Evolutionary conservation across 2,888 invertebrate genomes (phyloP).

Genomic region (Amblyjoppa proteus): DNA sequence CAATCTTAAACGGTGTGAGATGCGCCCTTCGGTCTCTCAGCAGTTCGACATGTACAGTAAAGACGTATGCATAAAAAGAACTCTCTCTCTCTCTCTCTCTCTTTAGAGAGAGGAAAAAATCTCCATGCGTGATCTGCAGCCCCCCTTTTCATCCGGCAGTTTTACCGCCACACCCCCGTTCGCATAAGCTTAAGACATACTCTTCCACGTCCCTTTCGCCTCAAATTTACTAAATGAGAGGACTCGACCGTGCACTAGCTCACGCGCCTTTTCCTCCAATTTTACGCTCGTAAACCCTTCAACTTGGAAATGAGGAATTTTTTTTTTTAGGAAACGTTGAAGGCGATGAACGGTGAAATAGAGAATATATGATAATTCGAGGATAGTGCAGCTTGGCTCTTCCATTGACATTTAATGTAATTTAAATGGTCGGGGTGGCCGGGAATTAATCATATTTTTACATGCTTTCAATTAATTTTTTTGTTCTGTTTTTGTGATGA

Average conservation of each 20-base stretch:
- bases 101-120: background rate
- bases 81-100: no score
- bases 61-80: background rate
- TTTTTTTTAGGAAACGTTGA: constrained; percentile 17
- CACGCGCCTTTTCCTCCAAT: constrained; percentile 28
- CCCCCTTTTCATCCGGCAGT: constrained; percentile 26
- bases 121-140: constrained; percentile 17
- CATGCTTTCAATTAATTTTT: background rate
- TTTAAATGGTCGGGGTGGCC: no score
- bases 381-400: background rate
- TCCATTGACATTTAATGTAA: background rate
- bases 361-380: background rate
- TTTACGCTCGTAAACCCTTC: constrained; percentile 35
- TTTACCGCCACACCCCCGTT: background rate
- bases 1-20: no score
- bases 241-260: constrained; percentile 19
- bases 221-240: constrained; percentile 36
- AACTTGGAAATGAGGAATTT: constrained; percentile 12
- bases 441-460: background rate
- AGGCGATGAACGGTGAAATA: background rate
- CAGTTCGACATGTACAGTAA: no score
- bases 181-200: constrained; percentile 31
- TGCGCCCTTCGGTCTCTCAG: no score
- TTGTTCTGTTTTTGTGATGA: background rate
- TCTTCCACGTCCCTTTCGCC: constrained; percentile 23